Evolutionary conservation across 2,888 invertebrate species (phyloP).

Genomic region (Acleris holmiana): DNA sequence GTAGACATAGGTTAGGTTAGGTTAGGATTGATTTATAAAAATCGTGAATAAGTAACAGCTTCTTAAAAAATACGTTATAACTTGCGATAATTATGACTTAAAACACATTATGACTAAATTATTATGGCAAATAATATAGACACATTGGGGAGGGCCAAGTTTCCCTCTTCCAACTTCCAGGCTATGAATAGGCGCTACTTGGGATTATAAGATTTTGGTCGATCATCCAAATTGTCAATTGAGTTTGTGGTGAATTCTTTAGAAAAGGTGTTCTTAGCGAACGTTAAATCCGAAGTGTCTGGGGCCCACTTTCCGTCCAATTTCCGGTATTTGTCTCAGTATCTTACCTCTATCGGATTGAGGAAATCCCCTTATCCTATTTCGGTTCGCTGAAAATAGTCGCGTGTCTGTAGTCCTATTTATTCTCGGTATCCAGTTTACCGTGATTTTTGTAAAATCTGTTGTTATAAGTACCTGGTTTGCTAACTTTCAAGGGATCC

Average conservation of each 20-base stretch:
- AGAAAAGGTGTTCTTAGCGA: slow-evolving; percentile 29
- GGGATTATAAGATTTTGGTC: slow-evolving; percentile 32
- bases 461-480: too few relatives aligned
- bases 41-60: too few relatives aligned
- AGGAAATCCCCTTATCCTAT: slow-evolving; percentile 56
- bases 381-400: slow-evolving; percentile 44
- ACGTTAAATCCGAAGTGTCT: slow-evolving; percentile 19
- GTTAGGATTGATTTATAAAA: too few relatives aligned
- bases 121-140: too few relatives aligned
- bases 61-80: too few relatives aligned
- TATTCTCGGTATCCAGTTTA: neutral
- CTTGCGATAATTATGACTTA: too few relatives aligned
- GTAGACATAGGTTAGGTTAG: too few relatives aligned
- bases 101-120: too few relatives aligned
- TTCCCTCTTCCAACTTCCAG: too few relatives aligned
- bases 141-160: too few relatives aligned
- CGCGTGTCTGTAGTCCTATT: neutral
- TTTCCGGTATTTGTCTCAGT: slow-evolving; percentile 61
- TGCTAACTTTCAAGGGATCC: too few relatives aligned
- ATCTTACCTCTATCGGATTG: slow-evolving; percentile 60
- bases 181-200: slow-evolving; percentile 28
- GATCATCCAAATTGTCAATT: slow-evolving; percentile 37
- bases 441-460: too few relatives aligned
- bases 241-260: slow-evolving; percentile 21
- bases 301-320: slow-evolving; percentile 50